phyloP scores from a whole-genome alignment of 2,888 invertebrate genomes.

The Antheraea yamamai region DNA sequence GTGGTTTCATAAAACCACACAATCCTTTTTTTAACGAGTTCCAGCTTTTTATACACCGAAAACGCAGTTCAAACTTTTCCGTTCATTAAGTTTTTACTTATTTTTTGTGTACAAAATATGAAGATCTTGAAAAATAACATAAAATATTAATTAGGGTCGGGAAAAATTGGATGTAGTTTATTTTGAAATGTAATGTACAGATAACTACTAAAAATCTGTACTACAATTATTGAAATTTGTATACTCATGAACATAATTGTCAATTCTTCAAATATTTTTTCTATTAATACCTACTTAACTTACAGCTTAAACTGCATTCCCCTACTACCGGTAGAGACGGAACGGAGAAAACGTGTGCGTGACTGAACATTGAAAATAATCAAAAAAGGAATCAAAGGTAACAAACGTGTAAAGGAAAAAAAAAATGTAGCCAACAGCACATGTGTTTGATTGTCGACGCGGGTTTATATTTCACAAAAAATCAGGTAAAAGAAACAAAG shows the following conservation, averaged over 20 bases:
- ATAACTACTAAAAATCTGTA: too few relatives aligned
- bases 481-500: constrained; percentile 57
- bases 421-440: constrained; percentile 32
- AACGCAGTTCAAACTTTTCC: too few relatives aligned
- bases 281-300: neutral
- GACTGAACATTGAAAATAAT: neutral
- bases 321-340: neutral
- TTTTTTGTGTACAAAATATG: too few relatives aligned
- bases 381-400: neutral
- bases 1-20: too few relatives aligned
- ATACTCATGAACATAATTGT: neutral
- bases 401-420: neutral
- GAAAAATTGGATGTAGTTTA: too few relatives aligned
- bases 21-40: too few relatives aligned
- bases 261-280: neutral
- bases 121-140: too few relatives aligned
- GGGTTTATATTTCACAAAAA: constrained; percentile 47
- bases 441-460: constrained; percentile 33
- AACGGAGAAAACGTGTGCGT: neutral
- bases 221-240: too few relatives aligned
- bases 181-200: too few relatives aligned
- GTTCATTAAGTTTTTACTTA: too few relatives aligned
- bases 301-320: neutral
- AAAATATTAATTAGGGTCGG: too few relatives aligned
- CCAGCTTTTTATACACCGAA: too few relatives aligned